phyloP scores from a whole-genome alignment of 2,888 invertebrate genomes.

The Caradrina kadenii region DNA sequence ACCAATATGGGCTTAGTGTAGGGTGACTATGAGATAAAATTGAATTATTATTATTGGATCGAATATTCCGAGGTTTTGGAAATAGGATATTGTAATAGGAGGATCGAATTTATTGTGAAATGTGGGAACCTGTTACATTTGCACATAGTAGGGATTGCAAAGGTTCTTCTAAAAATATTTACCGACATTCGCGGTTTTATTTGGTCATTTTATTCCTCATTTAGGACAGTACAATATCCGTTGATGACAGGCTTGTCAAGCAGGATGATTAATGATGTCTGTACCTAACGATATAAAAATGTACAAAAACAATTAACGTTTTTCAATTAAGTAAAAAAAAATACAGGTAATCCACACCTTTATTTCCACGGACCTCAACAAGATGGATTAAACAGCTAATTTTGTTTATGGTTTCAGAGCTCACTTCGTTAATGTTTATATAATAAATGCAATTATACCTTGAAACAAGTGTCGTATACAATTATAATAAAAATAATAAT shows the following conservation, averaged over 20 bases:
- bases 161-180: conserved; percentile 7
- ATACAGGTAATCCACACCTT: no score
- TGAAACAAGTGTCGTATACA: no score
- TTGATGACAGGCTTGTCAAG: conserved; percentile 37
- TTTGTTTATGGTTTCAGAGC: no score
- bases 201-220: conserved; percentile 28
- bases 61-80: background rate
- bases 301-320: conserved; percentile 12
- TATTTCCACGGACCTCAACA: no score
- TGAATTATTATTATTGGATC: conserved; percentile 25
- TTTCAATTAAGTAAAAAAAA: background rate
- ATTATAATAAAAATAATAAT: no score
- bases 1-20: conserved; percentile 82
- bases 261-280: conserved; percentile 40
- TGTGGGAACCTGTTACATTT: background rate
- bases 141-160: background rate
- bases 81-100: background rate
- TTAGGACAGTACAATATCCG: conserved; percentile 49
- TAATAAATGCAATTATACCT: no score
- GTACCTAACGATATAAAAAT: conserved; percentile 18
- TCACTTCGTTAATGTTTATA: no score
- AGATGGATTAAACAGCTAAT: no score
- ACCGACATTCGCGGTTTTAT: conserved; percentile 9
- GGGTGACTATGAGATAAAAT: conserved; percentile 70
- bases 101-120: background rate